Evolutionary conservation across 1,140 invertebrate genomes (phyloP).

Genomic region (Akabosia matsudoensis): DNA sequence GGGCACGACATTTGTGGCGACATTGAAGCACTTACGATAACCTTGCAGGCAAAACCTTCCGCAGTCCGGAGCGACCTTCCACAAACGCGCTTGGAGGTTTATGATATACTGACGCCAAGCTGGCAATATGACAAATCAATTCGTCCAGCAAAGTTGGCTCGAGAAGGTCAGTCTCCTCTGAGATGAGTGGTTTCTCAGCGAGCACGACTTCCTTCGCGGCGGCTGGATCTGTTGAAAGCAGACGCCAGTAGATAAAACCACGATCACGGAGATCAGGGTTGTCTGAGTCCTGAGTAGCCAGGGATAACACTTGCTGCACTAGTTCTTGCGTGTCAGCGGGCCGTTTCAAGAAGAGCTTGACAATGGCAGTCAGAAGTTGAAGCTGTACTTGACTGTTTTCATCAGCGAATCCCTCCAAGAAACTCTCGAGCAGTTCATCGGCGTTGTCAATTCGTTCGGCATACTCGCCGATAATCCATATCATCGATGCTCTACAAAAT

Average conservation of each 20-base stretch:
- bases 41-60: constrained; percentile 56
- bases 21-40: neutral
- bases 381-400: constrained; percentile 99
- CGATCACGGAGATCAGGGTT: constrained; percentile 98
- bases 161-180: constrained; percentile 96
- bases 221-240: constrained; percentile 96
- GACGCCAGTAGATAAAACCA: constrained; percentile 99
- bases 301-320: constrained; percentile 69
- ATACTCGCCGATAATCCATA: constrained; percentile 99
- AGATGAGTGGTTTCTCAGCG: constrained; percentile 98
- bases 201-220: constrained; percentile 93
- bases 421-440: constrained; percentile 95
- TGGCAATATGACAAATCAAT: constrained; percentile 98
- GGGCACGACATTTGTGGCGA: neutral
- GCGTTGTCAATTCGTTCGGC: constrained; percentile 99
- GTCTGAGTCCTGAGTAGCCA: constrained; percentile 78
- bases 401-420: constrained; percentile 99
- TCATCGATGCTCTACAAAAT: constrained; percentile 86
- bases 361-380: constrained; percentile 94
- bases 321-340: constrained; percentile 98
- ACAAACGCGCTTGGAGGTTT: constrained; percentile 99
- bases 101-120: constrained; percentile 97
- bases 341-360: constrained; percentile 96
- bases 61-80: constrained; percentile 66
- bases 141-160: constrained; percentile 98